phyloP scores from a whole-genome alignment of 2,888 invertebrate genomes.

The Coecobrya sp. region DNA sequence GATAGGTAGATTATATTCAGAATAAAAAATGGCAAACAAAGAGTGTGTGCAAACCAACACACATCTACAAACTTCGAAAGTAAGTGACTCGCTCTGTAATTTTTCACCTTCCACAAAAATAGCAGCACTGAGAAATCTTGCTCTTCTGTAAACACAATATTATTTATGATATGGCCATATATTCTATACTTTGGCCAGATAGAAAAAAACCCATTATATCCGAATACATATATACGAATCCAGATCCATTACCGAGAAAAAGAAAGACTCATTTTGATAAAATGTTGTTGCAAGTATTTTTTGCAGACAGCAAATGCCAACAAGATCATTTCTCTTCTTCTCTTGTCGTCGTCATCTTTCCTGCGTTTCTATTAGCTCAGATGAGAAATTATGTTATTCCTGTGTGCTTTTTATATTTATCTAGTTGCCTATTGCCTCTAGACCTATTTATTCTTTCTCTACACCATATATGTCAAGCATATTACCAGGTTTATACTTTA shows the following conservation, averaged over 20 bases:
- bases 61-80: constrained; percentile 23
- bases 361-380: constrained; percentile 36
- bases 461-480: background rate
- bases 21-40: background rate
- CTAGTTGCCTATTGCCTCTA: background rate
- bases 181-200: background rate
- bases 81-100: constrained; percentile 39
- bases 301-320: constrained; percentile 75
- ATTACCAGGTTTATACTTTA: background rate
- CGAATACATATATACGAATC: background rate
- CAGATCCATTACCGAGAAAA: background rate
- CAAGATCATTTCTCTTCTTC: constrained; percentile 79
- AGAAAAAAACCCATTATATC: background rate
- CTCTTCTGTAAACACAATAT: background rate
- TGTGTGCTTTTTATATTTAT: constrained; percentile 21
- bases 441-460: background rate
- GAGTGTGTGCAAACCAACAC: background rate
- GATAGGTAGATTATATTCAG: background rate
- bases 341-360: constrained; percentile 62
- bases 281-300: constrained; percentile 60
- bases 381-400: constrained; percentile 23
- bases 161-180: background rate
- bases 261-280: constrained; percentile 58
- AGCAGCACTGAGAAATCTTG: background rate
- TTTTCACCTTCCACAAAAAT: constrained; percentile 53